Evolutionary conservation across 2,113 vertebrate genomes (phyloP).

Genomic region (Lagopus muta): DNA sequence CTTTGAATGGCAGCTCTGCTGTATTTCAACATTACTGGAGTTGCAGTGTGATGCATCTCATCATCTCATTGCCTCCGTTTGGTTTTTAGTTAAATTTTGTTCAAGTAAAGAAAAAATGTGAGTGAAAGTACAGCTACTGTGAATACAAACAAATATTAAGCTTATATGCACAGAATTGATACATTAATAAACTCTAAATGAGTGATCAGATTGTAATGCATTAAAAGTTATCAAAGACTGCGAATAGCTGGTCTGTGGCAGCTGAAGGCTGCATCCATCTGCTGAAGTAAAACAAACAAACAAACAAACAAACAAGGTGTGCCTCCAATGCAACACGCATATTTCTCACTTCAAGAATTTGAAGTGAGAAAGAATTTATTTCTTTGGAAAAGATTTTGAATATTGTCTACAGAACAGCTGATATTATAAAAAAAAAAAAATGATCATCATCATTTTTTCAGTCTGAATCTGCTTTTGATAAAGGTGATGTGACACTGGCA

Average conservation of each 20-base stretch:
- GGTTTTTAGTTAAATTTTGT: not conserved
- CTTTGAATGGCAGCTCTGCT: not conserved
- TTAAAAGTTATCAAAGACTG: not conserved
- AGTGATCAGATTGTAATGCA: not conserved
- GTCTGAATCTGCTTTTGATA: not conserved
- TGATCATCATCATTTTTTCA: accelerated
- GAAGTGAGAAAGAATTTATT: no score
- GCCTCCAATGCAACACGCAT: accelerated
- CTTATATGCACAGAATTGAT: not conserved
- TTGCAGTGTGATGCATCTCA: not conserved
- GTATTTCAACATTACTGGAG: not conserved
- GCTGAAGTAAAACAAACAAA: not conserved
- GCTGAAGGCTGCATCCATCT: not conserved
- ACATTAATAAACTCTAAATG: not conserved
- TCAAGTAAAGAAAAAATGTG: not conserved
- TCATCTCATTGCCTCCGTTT: not conserved
- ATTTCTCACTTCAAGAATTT: not conserved
- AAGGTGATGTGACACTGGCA: no score
- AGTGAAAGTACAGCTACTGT: not conserved
- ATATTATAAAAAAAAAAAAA: not conserved
- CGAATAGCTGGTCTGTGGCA: not conserved
- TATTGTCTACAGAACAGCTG: not conserved
- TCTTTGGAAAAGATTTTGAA: not conserved
- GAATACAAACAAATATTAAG: not conserved
- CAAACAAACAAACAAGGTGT: not conserved